phyloP scores from a whole-genome alignment of 35 echinoderm and acorn worm genomes.

The Ophiothrix spiculata region DNA sequence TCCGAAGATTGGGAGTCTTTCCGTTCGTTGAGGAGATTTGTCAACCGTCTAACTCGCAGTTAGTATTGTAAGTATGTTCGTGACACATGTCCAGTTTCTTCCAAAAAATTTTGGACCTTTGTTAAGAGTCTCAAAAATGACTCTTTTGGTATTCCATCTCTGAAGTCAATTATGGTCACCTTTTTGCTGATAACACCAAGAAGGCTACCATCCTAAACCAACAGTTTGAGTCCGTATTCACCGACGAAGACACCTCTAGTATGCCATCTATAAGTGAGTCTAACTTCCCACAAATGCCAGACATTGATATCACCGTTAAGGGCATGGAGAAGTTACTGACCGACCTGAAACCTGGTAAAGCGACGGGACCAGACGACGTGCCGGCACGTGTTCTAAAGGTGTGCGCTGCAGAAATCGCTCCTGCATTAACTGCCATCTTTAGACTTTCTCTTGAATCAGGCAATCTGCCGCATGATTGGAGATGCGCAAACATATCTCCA shows the following conservation, averaged over 20 bases:
- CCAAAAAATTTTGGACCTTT: not conserved
- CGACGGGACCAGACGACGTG: not conserved
- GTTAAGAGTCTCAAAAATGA: not conserved
- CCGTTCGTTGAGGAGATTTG: not conserved
- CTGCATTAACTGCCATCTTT: constrained; percentile 24
- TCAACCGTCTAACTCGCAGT: not conserved
- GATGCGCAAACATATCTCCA: constrained; percentile 51
- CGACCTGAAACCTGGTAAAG: constrained; percentile 17
- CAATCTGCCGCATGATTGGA: constrained; percentile 51
- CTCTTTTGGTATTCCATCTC: not conserved
- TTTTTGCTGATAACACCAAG: not conserved
- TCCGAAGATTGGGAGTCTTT: not conserved
- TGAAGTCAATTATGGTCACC: not conserved
- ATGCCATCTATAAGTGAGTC: not conserved
- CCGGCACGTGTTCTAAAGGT: constrained; percentile 37
- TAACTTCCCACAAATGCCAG: constrained; percentile 16
- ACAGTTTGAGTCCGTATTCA: constrained; percentile 23
- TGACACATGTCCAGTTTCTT: not conserved
- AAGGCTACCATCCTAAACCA: not conserved
- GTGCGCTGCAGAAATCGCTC: constrained; percentile 27
- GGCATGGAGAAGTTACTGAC: not conserved
- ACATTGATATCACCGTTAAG: not conserved
- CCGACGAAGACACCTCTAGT: not conserved
- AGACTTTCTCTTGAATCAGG: constrained; percentile 16
- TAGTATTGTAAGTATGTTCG: not conserved